These are phyloP conservation scores for Drosophila longiperda DNA, from an alignment of 2,888 invertebrate species.

Conservation along the genomic window DNA sequence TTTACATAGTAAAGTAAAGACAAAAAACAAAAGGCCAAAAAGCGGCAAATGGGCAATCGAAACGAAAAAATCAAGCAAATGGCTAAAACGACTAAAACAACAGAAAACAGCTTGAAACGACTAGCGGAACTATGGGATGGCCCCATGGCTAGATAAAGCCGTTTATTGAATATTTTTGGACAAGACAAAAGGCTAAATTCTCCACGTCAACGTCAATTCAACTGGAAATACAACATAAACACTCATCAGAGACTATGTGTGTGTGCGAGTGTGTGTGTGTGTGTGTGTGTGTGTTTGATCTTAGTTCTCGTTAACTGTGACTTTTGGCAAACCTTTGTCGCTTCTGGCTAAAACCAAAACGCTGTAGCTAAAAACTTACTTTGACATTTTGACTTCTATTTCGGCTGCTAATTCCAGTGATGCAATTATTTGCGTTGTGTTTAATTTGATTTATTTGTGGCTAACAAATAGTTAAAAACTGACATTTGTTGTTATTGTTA, in stretches of 20 bases:
- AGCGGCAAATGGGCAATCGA: constrained; percentile 23
- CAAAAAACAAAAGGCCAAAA: constrained; percentile 30
- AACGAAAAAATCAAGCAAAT: constrained; percentile 16
- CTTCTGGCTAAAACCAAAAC: neutral
- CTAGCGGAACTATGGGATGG: constrained; percentile 39
- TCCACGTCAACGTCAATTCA: neutral
- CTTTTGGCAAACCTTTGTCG: constrained; percentile 24
- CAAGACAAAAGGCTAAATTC: constrained; percentile 38
- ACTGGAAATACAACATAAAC: constrained; percentile 22
- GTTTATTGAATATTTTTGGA: constrained; percentile 17
- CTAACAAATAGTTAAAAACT: neutral
- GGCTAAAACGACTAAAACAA: neutral
- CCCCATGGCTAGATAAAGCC: constrained; percentile 19
- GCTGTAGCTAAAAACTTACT: constrained; percentile 38
- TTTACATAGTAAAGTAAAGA: constrained; percentile 13
- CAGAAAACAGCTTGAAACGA: constrained; percentile 14
- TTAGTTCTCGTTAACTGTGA: constrained; percentile 12
- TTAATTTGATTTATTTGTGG: constrained; percentile 8
- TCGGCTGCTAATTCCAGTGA: constrained; percentile 16
- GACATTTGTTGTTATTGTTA: neutral
- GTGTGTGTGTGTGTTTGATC: neutral
- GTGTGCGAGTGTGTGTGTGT: neutral
- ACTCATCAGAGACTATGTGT: neutral
- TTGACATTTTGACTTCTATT: constrained; percentile 36
- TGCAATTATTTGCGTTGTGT: constrained; percentile 1